Base-by-base conservation (phyloP, 2,888 invertebrate genomes). In the Ochlodes sylvanus region DNA sequence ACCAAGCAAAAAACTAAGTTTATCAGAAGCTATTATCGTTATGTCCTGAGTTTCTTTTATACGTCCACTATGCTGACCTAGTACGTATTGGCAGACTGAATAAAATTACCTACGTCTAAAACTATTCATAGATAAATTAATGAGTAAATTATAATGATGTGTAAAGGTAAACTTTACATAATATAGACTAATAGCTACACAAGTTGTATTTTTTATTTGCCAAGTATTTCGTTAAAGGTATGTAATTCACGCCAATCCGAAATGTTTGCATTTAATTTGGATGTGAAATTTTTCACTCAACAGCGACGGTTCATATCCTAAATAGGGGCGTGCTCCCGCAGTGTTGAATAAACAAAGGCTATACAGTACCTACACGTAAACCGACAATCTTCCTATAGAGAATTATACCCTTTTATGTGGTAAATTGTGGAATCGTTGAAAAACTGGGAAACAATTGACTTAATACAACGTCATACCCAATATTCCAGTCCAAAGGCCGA, bases 401-500 rank as follows among this genome's bases (percentile, higher is more conserved):
- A 7, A 52, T 27, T 52, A 50, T 10, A 50, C 12, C 12, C 19
- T 17, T 50, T 50, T 50, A 50, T 50, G 3, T 63, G 54, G n/a
- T 54, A 15, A 41, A 54, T 27, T 52, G 42, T 56, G 63, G 54
- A 41, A 27, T 19, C 27, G n/a, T 47, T 56, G 56, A 47, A 64
- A 55, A 47, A 44, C 12, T 10, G 41, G 17, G 32, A 19, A 44
- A 56, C 64, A 64, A 57, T 57, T 57, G 57, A 64, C 56, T 55
- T 34, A 56, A 64, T 44, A 64, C 34, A 63, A 41, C 27, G 17
- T 62, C 62, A 62, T 62, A 52, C 9, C 12, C 15, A 17, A 17
- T 63, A 10, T 56, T 44, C 44, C 34, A 19, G 15, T 4, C 44
- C 17, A 6, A 57, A 34, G n/a, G 56, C 44, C n/a, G 32, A 56